phyloP scores from a whole-genome alignment of 2,888 invertebrate genomes.

The Xestia c-nigrum region DNA sequence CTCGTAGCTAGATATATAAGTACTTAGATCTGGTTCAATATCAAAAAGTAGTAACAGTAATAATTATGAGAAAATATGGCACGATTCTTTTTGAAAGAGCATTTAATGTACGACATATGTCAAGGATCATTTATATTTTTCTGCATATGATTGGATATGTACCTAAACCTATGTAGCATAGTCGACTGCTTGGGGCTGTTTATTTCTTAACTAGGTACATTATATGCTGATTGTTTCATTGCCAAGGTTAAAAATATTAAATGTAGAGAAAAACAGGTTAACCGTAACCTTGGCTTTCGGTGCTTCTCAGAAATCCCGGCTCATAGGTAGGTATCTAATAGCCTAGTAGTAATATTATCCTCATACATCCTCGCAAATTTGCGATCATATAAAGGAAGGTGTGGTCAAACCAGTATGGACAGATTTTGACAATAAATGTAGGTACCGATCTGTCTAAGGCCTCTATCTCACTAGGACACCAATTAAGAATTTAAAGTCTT shows the following conservation, averaged over 20 bases:
- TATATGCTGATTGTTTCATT: slow-evolving; percentile 16
- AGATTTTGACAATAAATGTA: neutral
- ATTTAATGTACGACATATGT: neutral
- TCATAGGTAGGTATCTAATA: slow-evolving; percentile 5
- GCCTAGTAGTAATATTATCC: neutral
- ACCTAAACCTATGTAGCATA: neutral
- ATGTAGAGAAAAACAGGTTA: slow-evolving; percentile 30
- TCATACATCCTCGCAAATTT: neutral
- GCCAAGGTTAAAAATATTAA: slow-evolving; percentile 39
- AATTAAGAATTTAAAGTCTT: no score
- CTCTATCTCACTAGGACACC: no score
- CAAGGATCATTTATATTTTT: neutral
- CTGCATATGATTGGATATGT: neutral
- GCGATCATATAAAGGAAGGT: neutral
- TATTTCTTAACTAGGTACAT: neutral
- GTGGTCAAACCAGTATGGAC: neutral
- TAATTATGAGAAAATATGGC: neutral
- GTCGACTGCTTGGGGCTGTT: neutral
- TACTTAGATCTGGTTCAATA: slow-evolving; percentile 19
- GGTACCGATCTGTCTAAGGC: no score
- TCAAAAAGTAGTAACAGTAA: neutral
- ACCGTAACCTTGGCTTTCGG: slow-evolving; percentile 20
- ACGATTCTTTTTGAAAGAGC: neutral
- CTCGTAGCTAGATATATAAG: slow-evolving; percentile 11
- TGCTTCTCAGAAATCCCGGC: neutral